Conservation (phyloP, 2,797 vertebrate genomes). For the Hozukius guyotensis region DNA sequence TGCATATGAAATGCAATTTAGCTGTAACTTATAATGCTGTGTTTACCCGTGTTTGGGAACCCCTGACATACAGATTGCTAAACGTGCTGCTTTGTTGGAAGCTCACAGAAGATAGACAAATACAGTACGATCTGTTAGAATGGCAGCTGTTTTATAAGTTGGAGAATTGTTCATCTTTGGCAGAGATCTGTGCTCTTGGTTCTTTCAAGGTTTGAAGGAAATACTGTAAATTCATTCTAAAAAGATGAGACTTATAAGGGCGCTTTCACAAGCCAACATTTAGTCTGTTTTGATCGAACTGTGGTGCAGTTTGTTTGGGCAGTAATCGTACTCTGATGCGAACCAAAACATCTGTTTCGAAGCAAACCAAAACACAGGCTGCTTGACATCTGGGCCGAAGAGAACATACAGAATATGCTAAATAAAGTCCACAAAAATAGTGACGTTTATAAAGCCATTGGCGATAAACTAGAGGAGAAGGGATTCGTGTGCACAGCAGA, state of each 20-base stretch:
- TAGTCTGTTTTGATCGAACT: too few relatives aligned
- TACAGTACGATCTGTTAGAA: not conserved
- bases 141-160: not conserved
- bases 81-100: not conserved
- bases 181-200: not conserved
- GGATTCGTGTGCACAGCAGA: too few relatives aligned
- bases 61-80: not conserved
- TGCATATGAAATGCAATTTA: not conserved
- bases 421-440: too few relatives aligned
- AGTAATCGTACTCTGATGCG: too few relatives aligned
- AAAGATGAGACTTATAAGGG: not conserved
- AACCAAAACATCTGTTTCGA: too few relatives aligned
- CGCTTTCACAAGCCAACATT: too few relatives aligned
- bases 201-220: not conserved
- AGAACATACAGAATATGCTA: too few relatives aligned
- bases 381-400: too few relatives aligned
- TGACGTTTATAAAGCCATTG: too few relatives aligned
- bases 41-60: not conserved
- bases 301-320: too few relatives aligned
- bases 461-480: too few relatives aligned
- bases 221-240: slow-evolving; percentile 1
- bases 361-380: too few relatives aligned
- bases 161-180: not conserved
- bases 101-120: not conserved
- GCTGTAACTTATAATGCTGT: not conserved